Evolutionary conservation across 2,888 invertebrate genomes (phyloP).

Genomic region (Scaptomyza parva): DNA sequence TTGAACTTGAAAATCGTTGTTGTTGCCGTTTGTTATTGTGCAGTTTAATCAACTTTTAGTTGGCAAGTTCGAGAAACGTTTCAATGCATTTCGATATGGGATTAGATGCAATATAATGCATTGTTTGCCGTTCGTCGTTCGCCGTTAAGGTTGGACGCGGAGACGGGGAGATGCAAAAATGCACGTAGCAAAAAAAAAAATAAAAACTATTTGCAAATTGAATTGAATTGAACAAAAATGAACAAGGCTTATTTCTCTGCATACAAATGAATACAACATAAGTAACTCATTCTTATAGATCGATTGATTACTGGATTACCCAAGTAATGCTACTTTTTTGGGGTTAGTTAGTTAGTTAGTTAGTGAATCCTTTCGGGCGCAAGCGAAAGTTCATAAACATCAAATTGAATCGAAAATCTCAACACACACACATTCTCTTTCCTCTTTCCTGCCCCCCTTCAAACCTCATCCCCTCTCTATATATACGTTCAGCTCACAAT

Average conservation of each 20-base stretch:
- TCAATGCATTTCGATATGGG: slow-evolving; percentile 73
- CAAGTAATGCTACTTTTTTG: too few relatives aligned
- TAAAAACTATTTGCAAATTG: slow-evolving; percentile 12
- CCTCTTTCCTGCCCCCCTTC: too few relatives aligned
- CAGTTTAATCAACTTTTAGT: slow-evolving; percentile 80
- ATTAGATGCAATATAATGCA: slow-evolving; percentile 40
- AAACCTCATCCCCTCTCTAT: too few relatives aligned
- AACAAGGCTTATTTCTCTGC: slow-evolving; percentile 11
- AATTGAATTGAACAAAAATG: slow-evolving; percentile 5
- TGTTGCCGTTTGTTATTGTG: slow-evolving; percentile 75
- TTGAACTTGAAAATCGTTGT: slow-evolving; percentile 72
- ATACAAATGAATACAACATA: too few relatives aligned
- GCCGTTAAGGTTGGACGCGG: slow-evolving; percentile 13
- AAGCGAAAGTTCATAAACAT: slow-evolving; percentile 52
- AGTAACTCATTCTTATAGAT: not conserved
- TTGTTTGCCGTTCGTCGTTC: slow-evolving; percentile 20
- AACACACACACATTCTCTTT: slow-evolving; percentile 29
- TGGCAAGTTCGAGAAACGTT: slow-evolving; percentile 72
- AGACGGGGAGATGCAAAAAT: slow-evolving; percentile 10
- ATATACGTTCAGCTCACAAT: not conserved
- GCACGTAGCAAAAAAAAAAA: slow-evolving; percentile 17
- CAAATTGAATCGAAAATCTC: slow-evolving; percentile 52
- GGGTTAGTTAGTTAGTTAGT: not conserved
- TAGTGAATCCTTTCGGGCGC: slow-evolving; percentile 15
- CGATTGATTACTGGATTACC: too few relatives aligned